Conservation (phyloP, 2,888 invertebrate species). For the Latrodectus hesperus region DNA sequence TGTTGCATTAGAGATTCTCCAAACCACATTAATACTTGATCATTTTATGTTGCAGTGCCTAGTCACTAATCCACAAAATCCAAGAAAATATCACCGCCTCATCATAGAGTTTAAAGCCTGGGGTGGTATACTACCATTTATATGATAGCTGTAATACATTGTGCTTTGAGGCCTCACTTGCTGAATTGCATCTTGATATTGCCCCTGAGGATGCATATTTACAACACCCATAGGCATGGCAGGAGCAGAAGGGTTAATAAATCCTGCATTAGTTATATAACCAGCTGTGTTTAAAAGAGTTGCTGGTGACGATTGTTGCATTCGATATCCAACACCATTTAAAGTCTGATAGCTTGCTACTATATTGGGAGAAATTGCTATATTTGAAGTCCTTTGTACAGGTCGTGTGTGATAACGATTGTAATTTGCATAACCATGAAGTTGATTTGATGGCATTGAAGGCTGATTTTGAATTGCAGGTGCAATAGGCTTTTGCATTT, state of each 20-base stretch:
- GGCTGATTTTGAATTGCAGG: slow-evolving; percentile 72
- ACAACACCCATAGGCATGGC: slow-evolving; percentile 83
- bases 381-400: slow-evolving; percentile 77
- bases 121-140: slow-evolving; percentile 84
- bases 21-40: background rate
- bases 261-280: slow-evolving; percentile 81
- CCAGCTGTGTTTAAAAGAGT: slow-evolving; percentile 76
- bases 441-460: slow-evolving; percentile 70
- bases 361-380: slow-evolving; percentile 84
- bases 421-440: slow-evolving; percentile 73
- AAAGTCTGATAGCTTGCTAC: slow-evolving; percentile 85
- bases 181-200: slow-evolving; percentile 74
- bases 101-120: slow-evolving; percentile 78
- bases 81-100: slow-evolving; percentile 76
- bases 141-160: slow-evolving; percentile 84
- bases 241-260: slow-evolving; percentile 83
- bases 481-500: slow-evolving; percentile 70
- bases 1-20: slow-evolving; percentile 29
- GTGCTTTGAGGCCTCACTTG: slow-evolving; percentile 77
- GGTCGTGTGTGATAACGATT: slow-evolving; percentile 70
- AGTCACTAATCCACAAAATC: background rate
- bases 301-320: slow-evolving; percentile 78
- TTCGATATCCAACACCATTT: slow-evolving; percentile 83
- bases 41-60: background rate
- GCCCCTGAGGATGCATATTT: slow-evolving; percentile 78